Base-by-base conservation (phyloP, 1,140 invertebrate species). In the Himalopsyche phryganea region DNA sequence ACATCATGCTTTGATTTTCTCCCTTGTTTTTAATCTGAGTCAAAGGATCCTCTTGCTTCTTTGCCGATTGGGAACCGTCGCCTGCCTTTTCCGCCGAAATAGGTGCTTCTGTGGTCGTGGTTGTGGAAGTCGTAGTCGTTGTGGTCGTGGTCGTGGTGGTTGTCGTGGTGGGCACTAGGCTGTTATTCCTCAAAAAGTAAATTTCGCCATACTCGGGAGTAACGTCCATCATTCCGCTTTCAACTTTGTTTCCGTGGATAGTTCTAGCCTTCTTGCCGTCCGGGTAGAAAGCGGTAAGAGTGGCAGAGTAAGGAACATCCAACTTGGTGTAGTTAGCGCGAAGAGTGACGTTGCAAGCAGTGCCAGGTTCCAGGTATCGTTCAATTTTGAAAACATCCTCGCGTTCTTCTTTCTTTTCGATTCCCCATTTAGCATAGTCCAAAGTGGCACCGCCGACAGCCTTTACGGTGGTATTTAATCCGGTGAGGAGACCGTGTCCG, bases 321-420 rank as follows among this genome's bases (percentile, higher is more conserved):
- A 81, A 78, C 38, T 85, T 83, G 0, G 85, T 86, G 61, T 84
- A 82, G 65, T 87, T 88, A 1, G 84, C 89, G 28, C 71, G 76
- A 2, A 92, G 74, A 1, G 86, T 89, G 0, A 91, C 87, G 69
- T 91, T 91, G 19, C 89, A 83, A 6, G 83, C 89, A 0, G 89
- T 91, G 32, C 88, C 88, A 3, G 87, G 83, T 69, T 85, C 81
- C 40, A 89, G 68, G 51, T 73, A 73, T 59, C 80, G 74, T 62
- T 84, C 77, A n/a, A 88, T 76, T 56, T 78, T 81, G 58, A 79
- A 72, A 3, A 83, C 69, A 47, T 85, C 85, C 4, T 81, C 79
- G 35, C 78, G 77, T 44, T 79, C 77, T 51, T 81, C 77, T 1
- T 70, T 74, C 33, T 81, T 79, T 17, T 79, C 78, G 15, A 85